Conservation (phyloP, 2,113 vertebrate genomes). For the Amazona vittata region DNA sequence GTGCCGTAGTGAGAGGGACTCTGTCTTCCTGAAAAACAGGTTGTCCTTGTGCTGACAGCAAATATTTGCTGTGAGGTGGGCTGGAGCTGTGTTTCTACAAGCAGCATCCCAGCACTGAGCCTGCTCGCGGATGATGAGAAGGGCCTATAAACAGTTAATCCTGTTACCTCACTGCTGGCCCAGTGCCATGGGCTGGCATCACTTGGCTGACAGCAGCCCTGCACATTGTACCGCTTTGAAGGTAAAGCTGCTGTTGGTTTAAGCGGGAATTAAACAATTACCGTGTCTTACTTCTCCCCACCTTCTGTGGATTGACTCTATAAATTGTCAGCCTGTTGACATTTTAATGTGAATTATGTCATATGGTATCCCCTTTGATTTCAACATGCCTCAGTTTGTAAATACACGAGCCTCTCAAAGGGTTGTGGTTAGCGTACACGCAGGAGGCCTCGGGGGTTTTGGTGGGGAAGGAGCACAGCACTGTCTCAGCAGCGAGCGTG, state of each 20-base stretch:
- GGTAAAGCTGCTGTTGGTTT: slow-evolving; percentile 76
- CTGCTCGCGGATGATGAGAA: not conserved
- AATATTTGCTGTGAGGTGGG: not conserved
- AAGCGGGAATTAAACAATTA: slow-evolving; percentile 84
- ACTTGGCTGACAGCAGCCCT: slow-evolving; percentile 65
- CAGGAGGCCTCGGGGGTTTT: slow-evolving; percentile 89
- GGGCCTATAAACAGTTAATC: slow-evolving; percentile 59
- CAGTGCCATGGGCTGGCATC: slow-evolving; percentile 64
- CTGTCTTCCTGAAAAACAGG: not conserved
- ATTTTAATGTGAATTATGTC: slow-evolving; percentile 99
- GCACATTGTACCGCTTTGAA: slow-evolving; percentile 40
- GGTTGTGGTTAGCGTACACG: slow-evolving; percentile 95
- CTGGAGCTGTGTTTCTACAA: rapidly evolving
- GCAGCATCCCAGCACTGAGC: not conserved
- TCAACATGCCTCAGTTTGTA: slow-evolving; percentile 97
- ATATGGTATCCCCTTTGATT: slow-evolving; percentile 99
- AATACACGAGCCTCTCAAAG: slow-evolving; percentile 98
- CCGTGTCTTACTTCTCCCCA: slow-evolving; percentile 79
- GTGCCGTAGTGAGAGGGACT: not conserved
- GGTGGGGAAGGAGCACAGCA: slow-evolving; percentile 77
- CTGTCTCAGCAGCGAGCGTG: not conserved
- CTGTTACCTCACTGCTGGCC: slow-evolving; percentile 63
- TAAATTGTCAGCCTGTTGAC: slow-evolving; percentile 95
- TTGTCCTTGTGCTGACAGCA: not conserved
- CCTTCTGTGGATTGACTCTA: slow-evolving; percentile 83